A percentile compares a stretch with the other conserved stretches of the same genome.
phyloP scores from a whole-genome alignment of 92 coral and sea anemone species.

The Palythoa grandis region DNA sequence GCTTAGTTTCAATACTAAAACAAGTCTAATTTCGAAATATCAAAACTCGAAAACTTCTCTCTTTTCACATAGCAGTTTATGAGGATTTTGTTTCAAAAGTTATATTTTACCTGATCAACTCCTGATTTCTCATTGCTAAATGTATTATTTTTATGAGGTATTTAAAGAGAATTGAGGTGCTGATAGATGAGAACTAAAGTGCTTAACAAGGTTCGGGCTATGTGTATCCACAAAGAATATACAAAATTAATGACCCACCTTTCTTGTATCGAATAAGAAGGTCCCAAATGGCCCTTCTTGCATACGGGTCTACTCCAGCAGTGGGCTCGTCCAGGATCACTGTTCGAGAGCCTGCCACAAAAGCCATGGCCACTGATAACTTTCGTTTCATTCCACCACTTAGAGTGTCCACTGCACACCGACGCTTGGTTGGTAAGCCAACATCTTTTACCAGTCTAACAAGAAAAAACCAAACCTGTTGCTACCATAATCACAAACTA shows the following conservation, averaged over 20 bases:
- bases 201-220: neutral
- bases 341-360: slow-evolving; percentile 97
- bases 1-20: too few relatives aligned
- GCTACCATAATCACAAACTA: too few relatives aligned
- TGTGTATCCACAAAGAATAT: neutral
- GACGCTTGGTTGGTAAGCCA: slow-evolving; percentile 90
- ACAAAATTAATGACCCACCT: slow-evolving; percentile 49
- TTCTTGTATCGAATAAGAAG: slow-evolving; percentile 89
- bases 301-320: slow-evolving; percentile 99
- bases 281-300: slow-evolving; percentile 99
- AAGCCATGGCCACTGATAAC: slow-evolving; percentile 98
- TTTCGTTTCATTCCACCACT: slow-evolving; percentile 99
- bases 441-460: slow-evolving; percentile 83
- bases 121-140: too few relatives aligned
- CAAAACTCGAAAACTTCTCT: too few relatives aligned
- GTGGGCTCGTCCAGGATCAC: slow-evolving; percentile 99
- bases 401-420: slow-evolving; percentile 87
- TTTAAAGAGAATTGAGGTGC: too few relatives aligned
- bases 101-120: too few relatives aligned
- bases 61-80: too few relatives aligned
- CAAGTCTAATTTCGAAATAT: too few relatives aligned
- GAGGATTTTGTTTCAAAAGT: too few relatives aligned
- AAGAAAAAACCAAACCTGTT: neutral
- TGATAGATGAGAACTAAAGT: too few relatives aligned
- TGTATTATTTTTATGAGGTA: too few relatives aligned